Percentiles rank a stretch among this genome's conserved stretches.
phyloP scores from a whole-genome alignment of 1,140 invertebrate genomes.

The Lysiphlebus fabarum region DNA sequence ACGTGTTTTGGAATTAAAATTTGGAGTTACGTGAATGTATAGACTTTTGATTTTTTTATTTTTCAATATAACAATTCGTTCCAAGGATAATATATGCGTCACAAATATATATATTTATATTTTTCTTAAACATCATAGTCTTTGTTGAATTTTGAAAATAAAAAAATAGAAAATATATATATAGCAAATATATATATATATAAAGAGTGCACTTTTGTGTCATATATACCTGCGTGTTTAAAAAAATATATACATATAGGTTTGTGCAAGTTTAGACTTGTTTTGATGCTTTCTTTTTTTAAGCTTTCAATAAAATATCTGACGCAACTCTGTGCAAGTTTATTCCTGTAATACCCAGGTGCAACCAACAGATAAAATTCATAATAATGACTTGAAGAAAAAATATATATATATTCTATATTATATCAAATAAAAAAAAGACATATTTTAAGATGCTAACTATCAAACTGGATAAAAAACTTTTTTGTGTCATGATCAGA shows the following conservation, averaged over 20 bases:
- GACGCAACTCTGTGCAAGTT: slow-evolving; percentile 8
- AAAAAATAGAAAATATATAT: no score
- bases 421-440: background rate
- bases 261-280: slow-evolving; percentile 1
- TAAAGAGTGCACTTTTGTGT: no score
- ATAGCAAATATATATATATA: no score
- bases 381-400: slow-evolving; percentile 5
- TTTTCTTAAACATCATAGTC: background rate
- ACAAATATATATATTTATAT: background rate
- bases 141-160: no score
- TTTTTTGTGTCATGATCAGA: slow-evolving; percentile 35
- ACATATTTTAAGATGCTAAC: slow-evolving; percentile 2
- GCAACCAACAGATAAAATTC: slow-evolving; percentile 5
- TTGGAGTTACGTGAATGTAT: slow-evolving; percentile 1
- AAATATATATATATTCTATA: slow-evolving; percentile 1
- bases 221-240: slow-evolving; percentile 5
- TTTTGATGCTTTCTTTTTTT: background rate
- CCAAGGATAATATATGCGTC: background rate
- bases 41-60: no score
- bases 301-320: slow-evolving; percentile 5
- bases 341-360: slow-evolving; percentile 14
- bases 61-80: no score
- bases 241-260: no score
- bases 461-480: slow-evolving; percentile 31
- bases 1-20: slow-evolving; percentile 10